Evolutionary conservation across 2,888 invertebrate species (phyloP), one percentile per base, ranked within the genome.

Genomic region (Dexiosoma caninum): DNA sequence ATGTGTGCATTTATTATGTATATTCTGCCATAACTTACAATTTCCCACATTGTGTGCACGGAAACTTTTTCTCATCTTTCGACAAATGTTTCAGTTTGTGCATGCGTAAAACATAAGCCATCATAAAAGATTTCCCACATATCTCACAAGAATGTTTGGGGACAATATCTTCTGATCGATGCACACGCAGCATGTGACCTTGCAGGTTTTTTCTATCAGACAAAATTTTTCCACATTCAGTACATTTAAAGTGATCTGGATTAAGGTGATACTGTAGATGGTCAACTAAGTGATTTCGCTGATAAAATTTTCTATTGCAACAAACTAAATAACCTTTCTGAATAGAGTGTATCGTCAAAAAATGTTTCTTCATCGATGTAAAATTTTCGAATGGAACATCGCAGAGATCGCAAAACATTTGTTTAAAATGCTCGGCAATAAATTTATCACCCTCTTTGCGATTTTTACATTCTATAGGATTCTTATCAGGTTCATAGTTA

Each of bases 241-340:
- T 72, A 67, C 88, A 88, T 78, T 86, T 88, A 23, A 88, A 88
- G 44, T 88, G 86, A 8, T 88, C 86, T 0, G 88, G 88, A 82
- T 88, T 87, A 59, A 84, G 84, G 67, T 88, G 88, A 1, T 86
- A 85, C 27, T 86, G 81, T 3, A 88, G 84, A 51, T 88, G 88
- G 27, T 88, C 88, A 2, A 86, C 88, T 5, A 88, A 70, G 3
- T 71, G 76, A 40, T 84, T 85, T 1, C 87, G 85, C n/a, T 84
- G 72, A 46, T 83, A 84, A 37, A 86, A 87, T 53, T 88, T 88
- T 9, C 84, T 84, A 0, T 86, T 87, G 46, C 88, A 88, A 72
- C 88, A 88, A 2, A 81, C 40, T 12, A 88, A 83, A 23, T 83
- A 88, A 4, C 88, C 88, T 12, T 83, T 83, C 14, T 85, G 85